phyloP scores from a whole-genome alignment of 2,797 vertebrate genomes.

The Falco berigora region DNA sequence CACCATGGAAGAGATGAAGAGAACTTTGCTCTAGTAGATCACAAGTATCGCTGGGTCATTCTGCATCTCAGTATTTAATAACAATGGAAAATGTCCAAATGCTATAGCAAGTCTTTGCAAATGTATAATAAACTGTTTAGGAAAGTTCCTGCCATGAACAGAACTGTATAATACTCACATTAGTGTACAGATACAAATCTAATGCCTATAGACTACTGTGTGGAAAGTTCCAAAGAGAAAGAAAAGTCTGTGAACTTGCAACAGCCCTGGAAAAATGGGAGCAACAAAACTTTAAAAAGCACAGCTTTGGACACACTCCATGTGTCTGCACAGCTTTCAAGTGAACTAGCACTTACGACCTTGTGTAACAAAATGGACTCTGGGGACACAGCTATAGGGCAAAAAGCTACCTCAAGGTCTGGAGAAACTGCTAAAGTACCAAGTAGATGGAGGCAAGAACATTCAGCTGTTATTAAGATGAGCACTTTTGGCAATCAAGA shows the following conservation, averaged over 20 bases:
- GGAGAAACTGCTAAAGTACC: slow-evolving; percentile 86
- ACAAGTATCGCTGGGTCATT: slow-evolving; percentile 43
- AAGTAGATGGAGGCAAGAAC: slow-evolving; percentile 91
- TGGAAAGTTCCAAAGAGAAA: slow-evolving; percentile 71
- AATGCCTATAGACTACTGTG: slow-evolving; percentile 68
- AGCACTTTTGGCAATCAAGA: slow-evolving; percentile 86
- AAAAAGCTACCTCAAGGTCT: slow-evolving; percentile 86
- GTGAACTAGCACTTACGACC: slow-evolving; percentile 81
- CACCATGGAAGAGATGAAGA: slow-evolving; percentile 53
- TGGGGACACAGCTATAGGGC: slow-evolving; percentile 83
- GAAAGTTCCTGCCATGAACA: slow-evolving; percentile 67
- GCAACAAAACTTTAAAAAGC: slow-evolving; percentile 73
- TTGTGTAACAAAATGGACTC: slow-evolving; percentile 86
- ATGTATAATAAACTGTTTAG: slow-evolving; percentile 63
- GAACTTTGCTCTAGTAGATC: slow-evolving; percentile 64
- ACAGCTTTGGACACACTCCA: slow-evolving; percentile 77
- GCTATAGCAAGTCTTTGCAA: slow-evolving; percentile 60
- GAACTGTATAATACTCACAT: slow-evolving; percentile 67
- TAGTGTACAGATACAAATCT: slow-evolving; percentile 61
- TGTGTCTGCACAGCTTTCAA: slow-evolving; percentile 79
- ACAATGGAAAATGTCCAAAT: slow-evolving; percentile 63
- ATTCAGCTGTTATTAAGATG: slow-evolving; percentile 83
- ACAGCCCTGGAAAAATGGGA: slow-evolving; percentile 75
- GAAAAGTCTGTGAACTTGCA: slow-evolving; percentile 63
- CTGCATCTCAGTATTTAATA: slow-evolving; percentile 44